Evolutionary conservation across 2,797 vertebrate species (phyloP), one percentile per base, ranked within the genome.

Genomic region (Trachurus trachurus): DNA sequence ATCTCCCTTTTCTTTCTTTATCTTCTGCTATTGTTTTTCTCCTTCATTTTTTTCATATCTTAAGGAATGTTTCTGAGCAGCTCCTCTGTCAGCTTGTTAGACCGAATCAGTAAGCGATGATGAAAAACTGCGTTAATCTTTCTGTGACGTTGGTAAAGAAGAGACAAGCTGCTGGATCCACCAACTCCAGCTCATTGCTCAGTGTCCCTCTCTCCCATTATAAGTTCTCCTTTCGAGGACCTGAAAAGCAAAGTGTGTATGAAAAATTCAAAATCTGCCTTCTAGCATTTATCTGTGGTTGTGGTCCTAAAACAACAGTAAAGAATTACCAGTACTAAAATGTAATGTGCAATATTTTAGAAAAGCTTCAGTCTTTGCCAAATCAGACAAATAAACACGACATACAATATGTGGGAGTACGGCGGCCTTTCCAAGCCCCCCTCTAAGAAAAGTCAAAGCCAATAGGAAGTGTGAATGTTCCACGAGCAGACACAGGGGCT

Each of bases 391-490:
- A 88, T 87, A 89, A 91, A 84, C 78, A 83, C 16, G 34, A 84
- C 78, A 83, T 68, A 88, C 64, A 76, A 85, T 74, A 81, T 81
- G 66, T 85, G 82, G 70, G 85, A 87, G 67, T 81, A 31, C 56
- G 22, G 59, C 53, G 26, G 80, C 72, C 72, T 80, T 79, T 78
- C 72, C 44, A 16, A 83, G 74, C 68, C 65, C 68, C 69, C 64
- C 62, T 80, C 50, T 77, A 47, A 62, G 44, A 76, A 66, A 70
- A 85, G 67, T 76, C 65, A 69, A 71, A 65, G 80, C 87, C 83
- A 91, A 82, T 75, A 86, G 89, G 89, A 91, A 90, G 82, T 87
- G 72, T 56, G 81, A 90, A 87, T 82, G 78, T 89, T 92, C 85
- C 87, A 85, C 26, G 7, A 22, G 74, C 67, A 84, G 85, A 83